Evolutionary conservation across 2,797 vertebrate genomes (phyloP).

Genomic region (Poeciliopsis presidionis): DNA sequence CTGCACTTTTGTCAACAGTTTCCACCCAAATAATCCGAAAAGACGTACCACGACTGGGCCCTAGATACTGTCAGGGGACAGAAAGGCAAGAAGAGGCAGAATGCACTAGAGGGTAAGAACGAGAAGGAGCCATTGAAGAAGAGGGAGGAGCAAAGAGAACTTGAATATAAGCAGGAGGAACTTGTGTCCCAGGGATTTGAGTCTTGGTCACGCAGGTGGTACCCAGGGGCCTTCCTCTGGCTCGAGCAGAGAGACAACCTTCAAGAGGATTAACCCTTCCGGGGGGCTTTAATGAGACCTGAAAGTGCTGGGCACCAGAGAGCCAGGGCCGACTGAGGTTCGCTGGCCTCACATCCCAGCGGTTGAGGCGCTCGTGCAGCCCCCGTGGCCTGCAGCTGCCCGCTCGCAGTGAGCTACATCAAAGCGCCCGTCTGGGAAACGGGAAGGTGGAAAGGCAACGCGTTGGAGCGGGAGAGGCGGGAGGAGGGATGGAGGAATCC

Average conservation of each 20-base stretch:
- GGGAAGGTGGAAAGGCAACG: constrained; percentile 43
- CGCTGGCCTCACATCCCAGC: constrained; percentile 69
- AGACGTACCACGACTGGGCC: constrained; percentile 68
- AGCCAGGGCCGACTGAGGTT: constrained; percentile 74
- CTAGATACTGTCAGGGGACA: constrained; percentile 73
- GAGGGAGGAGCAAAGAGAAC: constrained; percentile 38
- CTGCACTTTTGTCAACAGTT: constrained; percentile 78
- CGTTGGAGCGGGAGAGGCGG: constrained; percentile 33
- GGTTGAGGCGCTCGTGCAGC: constrained; percentile 60
- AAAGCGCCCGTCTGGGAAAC: constrained; percentile 88
- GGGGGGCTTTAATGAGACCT: constrained; percentile 91
- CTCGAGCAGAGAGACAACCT: constrained; percentile 87
- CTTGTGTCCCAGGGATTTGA: constrained; percentile 75
- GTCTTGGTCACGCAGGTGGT: constrained; percentile 84
- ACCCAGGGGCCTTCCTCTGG: constrained; percentile 73
- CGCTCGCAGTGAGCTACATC: constrained; percentile 89
- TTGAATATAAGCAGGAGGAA: constrained; percentile 61
- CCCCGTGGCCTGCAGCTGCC: constrained; percentile 82
- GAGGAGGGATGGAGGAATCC: constrained; percentile 85
- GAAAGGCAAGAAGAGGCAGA: constrained; percentile 46
- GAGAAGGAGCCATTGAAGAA: constrained; percentile 25
- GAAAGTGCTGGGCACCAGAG: constrained; percentile 82
- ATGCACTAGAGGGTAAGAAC: constrained; percentile 50
- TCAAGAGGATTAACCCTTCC: constrained; percentile 94
- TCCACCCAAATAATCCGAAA: constrained; percentile 79